Evolutionary conservation across 2,113 vertebrate species (phyloP), one percentile per base, ranked within the genome.

Genomic region (Romanogobio albipinnatus): DNA sequence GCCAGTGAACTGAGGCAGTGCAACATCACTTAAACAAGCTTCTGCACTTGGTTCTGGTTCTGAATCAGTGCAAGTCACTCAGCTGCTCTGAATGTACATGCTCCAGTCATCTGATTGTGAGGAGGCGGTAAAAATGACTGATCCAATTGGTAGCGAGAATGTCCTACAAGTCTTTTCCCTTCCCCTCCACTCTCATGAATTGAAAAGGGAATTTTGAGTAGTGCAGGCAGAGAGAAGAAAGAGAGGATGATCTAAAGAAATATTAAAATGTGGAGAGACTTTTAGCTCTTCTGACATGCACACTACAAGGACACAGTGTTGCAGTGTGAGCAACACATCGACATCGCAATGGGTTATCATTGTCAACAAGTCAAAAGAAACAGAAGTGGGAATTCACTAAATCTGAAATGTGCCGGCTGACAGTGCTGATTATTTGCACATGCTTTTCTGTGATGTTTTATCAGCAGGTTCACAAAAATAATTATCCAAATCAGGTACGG

Each of bases 181-280:
- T 59, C 39, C 33, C 53, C 76, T 68, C 17, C 17, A 17, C 79
- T 39, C 62, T 81, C 79, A 70, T 81, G 79, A 68, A 70, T 81
- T 81, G 79, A 70, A 81, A 81, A 81, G 45, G 26, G 79, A 70
- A 53, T 81, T 81, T 70, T 53, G 79, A 81, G 45, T 49, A 53
- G 62, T 14, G 62, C 79, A 53, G 45, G 79, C 61, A 36, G 79
- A 39, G 62, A 49, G 78, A 64, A 81, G 59, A 70, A 81, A 81
- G 43, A 7, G 19, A 22, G 33, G 61, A 22, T 70, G 79, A 68
- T 81, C 79, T 68, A 17, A 81, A 47, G 79, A 70, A 53, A 70
- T 53, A 39, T 81, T 81, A 39, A 80, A 80, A 47, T 7, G n/a
- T 26, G 58, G 24, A 26, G 79, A 81, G 79, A 81, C 62, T 81